Evolutionary conservation across 2,888 invertebrate species (phyloP).

Genomic region (Dryocosmus kuriphilus): DNA sequence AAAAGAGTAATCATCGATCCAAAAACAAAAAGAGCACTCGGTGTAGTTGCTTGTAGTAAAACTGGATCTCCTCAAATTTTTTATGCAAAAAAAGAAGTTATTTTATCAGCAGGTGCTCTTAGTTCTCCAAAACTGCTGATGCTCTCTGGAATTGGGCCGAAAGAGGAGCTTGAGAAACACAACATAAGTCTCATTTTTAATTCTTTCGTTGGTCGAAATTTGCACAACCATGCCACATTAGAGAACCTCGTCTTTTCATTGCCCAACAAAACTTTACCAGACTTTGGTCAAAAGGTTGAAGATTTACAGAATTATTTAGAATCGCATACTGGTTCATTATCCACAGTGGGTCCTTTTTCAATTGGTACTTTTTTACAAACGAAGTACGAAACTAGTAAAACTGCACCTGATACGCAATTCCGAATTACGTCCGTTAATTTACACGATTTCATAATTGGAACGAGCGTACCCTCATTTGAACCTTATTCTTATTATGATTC

Average conservation of each 20-base stretch:
- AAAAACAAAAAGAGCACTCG: no score
- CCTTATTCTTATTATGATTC: constrained; percentile 54
- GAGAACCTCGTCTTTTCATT: constrained; percentile 73
- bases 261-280: constrained; percentile 65
- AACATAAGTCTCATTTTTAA: no score
- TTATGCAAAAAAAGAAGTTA: no score
- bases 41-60: constrained; percentile 72
- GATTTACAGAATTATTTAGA: constrained; percentile 79
- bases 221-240: no score
- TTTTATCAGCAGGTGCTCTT: no score
- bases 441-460: constrained; percentile 72
- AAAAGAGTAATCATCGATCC: no score
- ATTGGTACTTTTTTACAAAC: constrained; percentile 83
- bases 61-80: constrained; percentile 68
- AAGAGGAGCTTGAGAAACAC: no score
- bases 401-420: constrained; percentile 83
- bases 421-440: constrained; percentile 79
- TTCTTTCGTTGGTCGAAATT: no score
- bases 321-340: constrained; percentile 78
- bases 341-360: constrained; percentile 79
- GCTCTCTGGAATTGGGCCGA: no score
- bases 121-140: no score
- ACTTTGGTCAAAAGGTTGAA: constrained; percentile 77
- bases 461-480: neutral
- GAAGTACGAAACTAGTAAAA: constrained; percentile 74